Conservation (phyloP, 2,888 invertebrate genomes). For the Allolobophora icterica region DNA sequence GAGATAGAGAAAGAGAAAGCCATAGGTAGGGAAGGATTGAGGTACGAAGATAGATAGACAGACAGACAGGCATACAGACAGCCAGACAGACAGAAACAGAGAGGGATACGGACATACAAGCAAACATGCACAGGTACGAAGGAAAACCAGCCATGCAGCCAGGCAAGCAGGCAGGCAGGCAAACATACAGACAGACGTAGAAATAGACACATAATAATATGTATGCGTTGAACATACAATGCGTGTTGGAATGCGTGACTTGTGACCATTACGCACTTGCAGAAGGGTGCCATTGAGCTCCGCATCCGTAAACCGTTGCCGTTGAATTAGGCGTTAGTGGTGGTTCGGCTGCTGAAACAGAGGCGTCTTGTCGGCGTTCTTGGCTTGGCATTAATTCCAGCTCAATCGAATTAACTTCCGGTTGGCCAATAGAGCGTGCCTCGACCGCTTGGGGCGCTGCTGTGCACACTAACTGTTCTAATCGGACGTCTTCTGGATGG, state of each 20-base stretch:
- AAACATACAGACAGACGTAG: background rate
- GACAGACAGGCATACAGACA: too few species aligned
- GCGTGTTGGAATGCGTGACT: background rate
- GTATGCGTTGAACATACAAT: background rate
- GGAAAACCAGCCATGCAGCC: background rate
- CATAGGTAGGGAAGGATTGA: too few species aligned
- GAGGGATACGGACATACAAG: too few species aligned
- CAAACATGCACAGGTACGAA: too few species aligned
- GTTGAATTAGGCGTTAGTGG: background rate
- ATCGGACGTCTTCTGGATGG: background rate
- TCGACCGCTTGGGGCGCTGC: slow-evolving; percentile 7
- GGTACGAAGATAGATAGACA: too few species aligned
- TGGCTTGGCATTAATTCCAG: background rate
- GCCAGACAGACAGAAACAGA: background rate
- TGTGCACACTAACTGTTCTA: background rate
- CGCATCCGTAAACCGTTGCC: background rate
- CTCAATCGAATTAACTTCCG: slow-evolving; percentile 17
- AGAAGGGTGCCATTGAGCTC: background rate
- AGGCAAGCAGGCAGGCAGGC: background rate
- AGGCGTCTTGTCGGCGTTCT: background rate
- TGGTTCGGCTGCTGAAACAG: background rate
- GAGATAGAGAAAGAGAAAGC: too few species aligned
- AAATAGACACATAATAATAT: background rate
- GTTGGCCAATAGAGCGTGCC: background rate
- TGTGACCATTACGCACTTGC: background rate